phyloP scores from a whole-genome alignment of 2,113 vertebrate species.

The Paralichthys olivaceus region DNA sequence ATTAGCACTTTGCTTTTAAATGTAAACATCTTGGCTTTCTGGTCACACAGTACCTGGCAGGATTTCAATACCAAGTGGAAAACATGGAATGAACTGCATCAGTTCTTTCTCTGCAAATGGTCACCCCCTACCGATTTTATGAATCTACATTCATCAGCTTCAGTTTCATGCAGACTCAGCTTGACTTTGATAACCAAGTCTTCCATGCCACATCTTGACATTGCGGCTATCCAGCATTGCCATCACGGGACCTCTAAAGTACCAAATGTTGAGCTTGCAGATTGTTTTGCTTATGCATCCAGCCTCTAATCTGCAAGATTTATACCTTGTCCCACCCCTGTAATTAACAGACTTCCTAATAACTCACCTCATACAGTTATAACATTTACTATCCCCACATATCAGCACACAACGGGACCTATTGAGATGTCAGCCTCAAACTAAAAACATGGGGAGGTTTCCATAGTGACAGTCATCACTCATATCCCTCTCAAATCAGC shows the following conservation, averaged over 20 bases:
- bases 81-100: neutral
- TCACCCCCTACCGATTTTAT: constrained; percentile 24
- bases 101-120: constrained; percentile 1
- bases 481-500: constrained; percentile 63
- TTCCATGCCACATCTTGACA: constrained; percentile 55
- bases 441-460: constrained; percentile 78
- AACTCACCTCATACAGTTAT: constrained; percentile 77
- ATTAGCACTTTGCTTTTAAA: constrained; percentile 1
- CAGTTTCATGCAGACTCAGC: constrained; percentile 55
- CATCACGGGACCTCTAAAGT: constrained; percentile 56
- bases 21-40: neutral
- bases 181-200: constrained; percentile 46
- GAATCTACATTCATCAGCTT: constrained; percentile 33
- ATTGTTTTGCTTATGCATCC: constrained; percentile 73
- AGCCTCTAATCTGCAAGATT: constrained; percentile 83
- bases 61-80: constrained; percentile 11
- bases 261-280: constrained; percentile 68
- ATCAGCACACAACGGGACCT: constrained; percentile 70
- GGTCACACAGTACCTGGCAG: constrained; percentile 5
- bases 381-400: constrained; percentile 77
- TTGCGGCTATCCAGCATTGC: constrained; percentile 57
- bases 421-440: constrained; percentile 71
- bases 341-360: constrained; percentile 82
- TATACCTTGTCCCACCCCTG: constrained; percentile 74
- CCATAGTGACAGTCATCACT: constrained; percentile 79